Evolutionary conservation across 2,797 vertebrate genomes (phyloP).

Genomic region (Gila robusta): DNA sequence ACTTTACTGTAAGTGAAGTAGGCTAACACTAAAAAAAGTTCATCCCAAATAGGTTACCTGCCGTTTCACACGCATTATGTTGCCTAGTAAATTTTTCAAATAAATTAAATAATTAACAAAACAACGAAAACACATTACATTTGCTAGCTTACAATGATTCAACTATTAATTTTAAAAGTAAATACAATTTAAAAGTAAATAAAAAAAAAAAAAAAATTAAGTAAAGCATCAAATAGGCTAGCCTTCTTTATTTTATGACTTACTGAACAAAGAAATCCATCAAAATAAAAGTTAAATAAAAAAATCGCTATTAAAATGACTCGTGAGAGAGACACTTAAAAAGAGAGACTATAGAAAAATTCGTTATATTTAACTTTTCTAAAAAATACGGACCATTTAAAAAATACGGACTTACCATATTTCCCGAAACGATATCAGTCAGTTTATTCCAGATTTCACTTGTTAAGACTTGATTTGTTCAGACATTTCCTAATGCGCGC

Average conservation of each 20-base stretch:
- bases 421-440: background rate
- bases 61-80: background rate
- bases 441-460: slow-evolving; percentile 27
- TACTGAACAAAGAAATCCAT: background rate
- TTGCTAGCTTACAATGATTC: background rate
- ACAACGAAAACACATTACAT: background rate
- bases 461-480: slow-evolving; percentile 34
- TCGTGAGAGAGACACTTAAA: background rate
- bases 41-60: background rate
- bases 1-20: background rate
- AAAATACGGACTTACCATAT: slow-evolving; percentile 21
- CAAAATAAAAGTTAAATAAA: background rate
- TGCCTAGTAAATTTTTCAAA: background rate
- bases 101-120: background rate
- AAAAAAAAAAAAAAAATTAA: too few relatives aligned
- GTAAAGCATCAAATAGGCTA: background rate
- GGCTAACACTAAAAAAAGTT: background rate
- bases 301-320: background rate
- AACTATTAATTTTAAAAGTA: background rate
- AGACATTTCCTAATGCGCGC: slow-evolving; percentile 19
- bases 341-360: background rate
- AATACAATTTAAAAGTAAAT: background rate
- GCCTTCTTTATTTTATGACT: background rate
- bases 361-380: background rate
- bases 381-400: background rate